A percentile compares a stretch with the other conserved stretches of the same genome.
phyloP scores from a whole-genome alignment of 1,140 invertebrate genomes.

The Hypothenemus hampei region DNA sequence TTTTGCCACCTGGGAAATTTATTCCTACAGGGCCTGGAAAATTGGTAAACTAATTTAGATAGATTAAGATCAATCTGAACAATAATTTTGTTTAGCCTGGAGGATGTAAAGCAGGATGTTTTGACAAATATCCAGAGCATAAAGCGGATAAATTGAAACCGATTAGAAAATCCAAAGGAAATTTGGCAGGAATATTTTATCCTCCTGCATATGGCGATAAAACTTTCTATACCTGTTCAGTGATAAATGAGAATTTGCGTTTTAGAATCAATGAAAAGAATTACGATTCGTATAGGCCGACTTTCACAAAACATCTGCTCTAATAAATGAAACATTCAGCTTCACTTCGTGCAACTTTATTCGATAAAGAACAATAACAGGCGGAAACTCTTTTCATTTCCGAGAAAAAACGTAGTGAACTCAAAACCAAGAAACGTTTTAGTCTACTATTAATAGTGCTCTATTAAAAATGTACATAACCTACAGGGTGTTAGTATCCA shows the following conservation, averaged over 20 bases:
- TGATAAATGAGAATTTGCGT: slow-evolving; percentile 32
- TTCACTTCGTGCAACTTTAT: not conserved
- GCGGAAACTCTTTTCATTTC: not conserved
- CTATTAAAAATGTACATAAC: not conserved
- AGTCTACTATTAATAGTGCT: not conserved
- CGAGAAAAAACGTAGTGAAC: not conserved
- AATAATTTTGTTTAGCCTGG: not conserved
- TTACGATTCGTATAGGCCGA: slow-evolving; percentile 29
- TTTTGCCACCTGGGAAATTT: slow-evolving; percentile 28
- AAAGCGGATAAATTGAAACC: slow-evolving; percentile 32
- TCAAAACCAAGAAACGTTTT: not conserved
- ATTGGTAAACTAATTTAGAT: slow-evolving; percentile 28
- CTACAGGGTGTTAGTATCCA: not conserved
- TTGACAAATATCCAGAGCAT: slow-evolving; percentile 38
- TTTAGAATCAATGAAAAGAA: slow-evolving; percentile 34
- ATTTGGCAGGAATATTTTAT: slow-evolving; percentile 25
- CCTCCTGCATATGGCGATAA: slow-evolving; percentile 35
- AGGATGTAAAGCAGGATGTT: slow-evolving; percentile 39
- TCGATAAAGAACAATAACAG: not conserved
- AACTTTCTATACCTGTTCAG: slow-evolving; percentile 32
- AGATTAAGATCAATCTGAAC: not conserved
- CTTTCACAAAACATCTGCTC: slow-evolving; percentile 33
- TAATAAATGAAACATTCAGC: not conserved
- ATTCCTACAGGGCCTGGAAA: slow-evolving; percentile 40
- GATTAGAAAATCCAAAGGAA: slow-evolving; percentile 18